phyloP scores from a whole-genome alignment of 2,888 invertebrate species.

The Esperia sulphurella region DNA sequence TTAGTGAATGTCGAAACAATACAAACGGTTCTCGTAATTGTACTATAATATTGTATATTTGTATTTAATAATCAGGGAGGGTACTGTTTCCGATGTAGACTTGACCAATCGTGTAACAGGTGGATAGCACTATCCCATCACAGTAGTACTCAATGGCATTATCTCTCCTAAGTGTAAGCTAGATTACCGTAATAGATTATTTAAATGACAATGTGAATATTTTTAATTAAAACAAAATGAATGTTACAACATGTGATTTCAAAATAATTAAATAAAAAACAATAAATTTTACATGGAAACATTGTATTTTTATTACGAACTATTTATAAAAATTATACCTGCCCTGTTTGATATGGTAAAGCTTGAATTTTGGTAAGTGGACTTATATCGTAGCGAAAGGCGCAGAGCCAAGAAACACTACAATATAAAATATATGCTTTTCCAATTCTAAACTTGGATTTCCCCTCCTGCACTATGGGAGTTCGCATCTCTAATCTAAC shows the following conservation, averaged over 20 bases:
- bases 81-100: constrained; percentile 67
- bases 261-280: constrained; percentile 79
- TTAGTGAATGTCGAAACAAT: constrained; percentile 68
- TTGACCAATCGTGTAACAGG: constrained; percentile 73
- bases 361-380: no score
- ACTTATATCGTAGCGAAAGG: no score
- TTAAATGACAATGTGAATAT: constrained; percentile 83
- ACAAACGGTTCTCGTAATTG: constrained; percentile 66
- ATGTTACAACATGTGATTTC: constrained; percentile 81
- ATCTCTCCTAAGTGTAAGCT: constrained; percentile 76
- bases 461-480: no score
- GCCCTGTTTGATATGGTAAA: background rate
- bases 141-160: constrained; percentile 75
- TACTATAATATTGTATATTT: constrained; percentile 76
- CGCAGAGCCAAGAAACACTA: no score
- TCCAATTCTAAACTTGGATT: no score
- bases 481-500: no score
- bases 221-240: constrained; percentile 82
- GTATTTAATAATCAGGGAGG: constrained; percentile 70
- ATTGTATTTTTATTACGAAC: constrained; percentile 14
- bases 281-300: constrained; percentile 79
- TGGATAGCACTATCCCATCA: constrained; percentile 50
- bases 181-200: constrained; percentile 81
- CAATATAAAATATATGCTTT: no score
- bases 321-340: no score